phyloP scores from a whole-genome alignment of 2,797 vertebrate species.

The Anabacerthia variegaticeps region DNA sequence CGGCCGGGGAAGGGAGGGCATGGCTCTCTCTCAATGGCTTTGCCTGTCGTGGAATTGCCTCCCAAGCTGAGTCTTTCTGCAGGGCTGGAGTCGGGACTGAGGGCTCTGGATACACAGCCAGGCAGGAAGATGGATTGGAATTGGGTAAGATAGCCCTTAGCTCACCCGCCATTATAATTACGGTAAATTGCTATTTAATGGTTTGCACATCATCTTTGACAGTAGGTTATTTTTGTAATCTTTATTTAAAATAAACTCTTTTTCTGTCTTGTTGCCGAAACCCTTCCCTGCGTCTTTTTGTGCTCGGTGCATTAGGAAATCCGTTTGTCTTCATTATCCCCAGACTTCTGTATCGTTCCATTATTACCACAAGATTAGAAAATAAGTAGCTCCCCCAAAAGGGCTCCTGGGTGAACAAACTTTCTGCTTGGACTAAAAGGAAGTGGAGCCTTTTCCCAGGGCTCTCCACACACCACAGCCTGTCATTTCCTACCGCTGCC shows the following conservation, averaged over 20 bases:
- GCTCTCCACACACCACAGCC: not conserved
- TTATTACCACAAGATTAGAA: conserved; percentile 39
- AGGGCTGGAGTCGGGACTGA: not conserved
- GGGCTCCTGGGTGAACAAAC: conserved; percentile 52
- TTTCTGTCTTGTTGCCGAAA: conserved; percentile 35
- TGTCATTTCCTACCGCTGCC: fast-evolving
- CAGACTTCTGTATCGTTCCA: not conserved
- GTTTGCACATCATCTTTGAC: conserved; percentile 72
- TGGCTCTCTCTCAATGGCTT: fast-evolving
- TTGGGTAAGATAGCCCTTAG: conserved; percentile 56
- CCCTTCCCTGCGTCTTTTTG: conserved; percentile 30
- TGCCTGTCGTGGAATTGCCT: fast-evolving
- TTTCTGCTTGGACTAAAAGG: not conserved
- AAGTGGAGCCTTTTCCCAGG: not conserved
- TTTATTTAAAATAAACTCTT: conserved; percentile 68
- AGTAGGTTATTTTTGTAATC: conserved; percentile 68
- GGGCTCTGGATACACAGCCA: conserved; percentile 5
- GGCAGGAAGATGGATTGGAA: conserved; percentile 64
- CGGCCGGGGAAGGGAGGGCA: not conserved
- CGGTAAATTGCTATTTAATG: conserved; percentile 64
- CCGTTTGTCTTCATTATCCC: conserved; percentile 37
- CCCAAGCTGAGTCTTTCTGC: conserved; percentile 14
- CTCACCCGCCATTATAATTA: conserved; percentile 38
- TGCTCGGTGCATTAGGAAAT: conserved; percentile 20
- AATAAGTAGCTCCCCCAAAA: conserved; percentile 68